A percentile compares a stretch with the other conserved stretches of the same genome.
phyloP scores from a whole-genome alignment of 2,888 invertebrate genomes.

The Ichneumoninae sp. region DNA sequence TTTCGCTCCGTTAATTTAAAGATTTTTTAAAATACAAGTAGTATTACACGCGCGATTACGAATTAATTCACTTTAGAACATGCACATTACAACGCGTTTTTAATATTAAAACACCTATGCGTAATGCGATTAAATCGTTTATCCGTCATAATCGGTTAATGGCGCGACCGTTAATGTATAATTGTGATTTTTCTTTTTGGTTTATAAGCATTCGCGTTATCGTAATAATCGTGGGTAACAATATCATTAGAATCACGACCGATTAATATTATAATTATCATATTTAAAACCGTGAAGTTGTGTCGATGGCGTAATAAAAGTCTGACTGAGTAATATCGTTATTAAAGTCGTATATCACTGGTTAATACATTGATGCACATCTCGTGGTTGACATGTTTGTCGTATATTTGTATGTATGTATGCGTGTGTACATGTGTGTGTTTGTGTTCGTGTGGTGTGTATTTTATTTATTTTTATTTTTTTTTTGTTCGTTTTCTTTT shows the following conservation, averaged over 20 bases:
- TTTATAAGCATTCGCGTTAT: background rate
- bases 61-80: background rate
- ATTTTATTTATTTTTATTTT: background rate
- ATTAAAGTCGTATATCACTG: slow-evolving; percentile 61
- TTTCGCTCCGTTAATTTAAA: background rate
- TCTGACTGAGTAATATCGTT: slow-evolving; percentile 51
- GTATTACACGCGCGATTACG: slow-evolving; percentile 3
- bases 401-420: slow-evolving; percentile 11
- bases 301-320: slow-evolving; percentile 63
- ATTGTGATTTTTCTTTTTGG: background rate
- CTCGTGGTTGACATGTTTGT: slow-evolving; percentile 34
- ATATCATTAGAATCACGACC: background rate
- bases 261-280: slow-evolving; percentile 12
- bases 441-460: slow-evolving; percentile 5
- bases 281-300: slow-evolving; percentile 33
- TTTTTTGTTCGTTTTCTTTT: slow-evolving; percentile 15
- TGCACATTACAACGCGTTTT: background rate
- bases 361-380: slow-evolving; percentile 52
- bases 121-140: background rate
- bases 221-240: background rate
- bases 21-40: background rate
- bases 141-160: background rate
- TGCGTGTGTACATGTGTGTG: background rate
- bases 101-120: background rate
- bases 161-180: background rate